phyloP scores from a whole-genome alignment of 2,888 invertebrate species.

The Caenorhabditis sp. region DNA sequence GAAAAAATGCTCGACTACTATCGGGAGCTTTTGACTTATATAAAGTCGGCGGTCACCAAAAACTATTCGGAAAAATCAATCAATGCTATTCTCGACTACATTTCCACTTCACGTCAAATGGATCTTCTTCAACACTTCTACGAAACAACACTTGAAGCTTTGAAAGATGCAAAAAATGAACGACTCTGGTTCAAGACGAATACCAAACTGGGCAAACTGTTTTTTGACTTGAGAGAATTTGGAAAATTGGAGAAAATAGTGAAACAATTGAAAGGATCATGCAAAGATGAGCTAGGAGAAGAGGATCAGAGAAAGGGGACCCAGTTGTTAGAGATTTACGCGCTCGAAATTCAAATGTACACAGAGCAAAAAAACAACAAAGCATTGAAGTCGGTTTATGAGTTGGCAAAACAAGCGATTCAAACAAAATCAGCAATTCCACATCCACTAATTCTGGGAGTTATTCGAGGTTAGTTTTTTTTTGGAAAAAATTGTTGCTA shows the following conservation, averaged over 20 bases:
- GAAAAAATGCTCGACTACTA: conserved; percentile 94
- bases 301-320: conserved; percentile 77
- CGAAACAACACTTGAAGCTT: conserved; percentile 78
- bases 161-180: conserved; percentile 90
- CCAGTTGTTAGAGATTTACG: conserved; percentile 95
- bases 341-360: conserved; percentile 99
- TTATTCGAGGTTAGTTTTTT: conserved; percentile 82
- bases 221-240: conserved; percentile 94
- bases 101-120: conserved; percentile 98
- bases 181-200: conserved; percentile 99
- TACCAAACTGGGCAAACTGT: conserved; percentile 95
- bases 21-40: conserved; percentile 93
- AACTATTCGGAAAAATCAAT: conserved; percentile 99
- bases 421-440: conserved; percentile 99
- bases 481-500: too few relatives aligned
- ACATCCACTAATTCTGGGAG: conserved; percentile 99
- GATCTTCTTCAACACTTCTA: conserved; percentile 96
- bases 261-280: conserved; percentile 94
- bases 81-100: conserved; percentile 97
- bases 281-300: conserved; percentile 73
- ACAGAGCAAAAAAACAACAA: conserved; percentile 99
- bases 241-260: conserved; percentile 92
- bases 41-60: conserved; percentile 97
- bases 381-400: conserved; percentile 81
- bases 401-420: conserved; percentile 94